phyloP scores from a whole-genome alignment of 2,888 invertebrate species.

The Mechanitis messenoides region DNA sequence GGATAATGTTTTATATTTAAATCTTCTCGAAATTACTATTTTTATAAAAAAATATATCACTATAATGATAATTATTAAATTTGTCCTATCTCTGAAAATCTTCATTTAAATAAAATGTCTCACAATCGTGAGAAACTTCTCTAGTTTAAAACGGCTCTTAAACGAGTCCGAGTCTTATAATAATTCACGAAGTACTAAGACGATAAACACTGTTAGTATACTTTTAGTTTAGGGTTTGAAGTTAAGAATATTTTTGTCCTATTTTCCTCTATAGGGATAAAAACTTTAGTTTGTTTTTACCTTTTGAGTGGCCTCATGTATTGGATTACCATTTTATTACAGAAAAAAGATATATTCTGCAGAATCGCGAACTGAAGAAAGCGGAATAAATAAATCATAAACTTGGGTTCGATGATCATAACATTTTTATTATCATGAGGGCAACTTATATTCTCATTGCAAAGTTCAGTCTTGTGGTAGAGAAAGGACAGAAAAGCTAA shows the following conservation, averaged over 20 bases:
- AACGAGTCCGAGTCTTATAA: neutral
- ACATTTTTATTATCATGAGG: constrained; percentile 61
- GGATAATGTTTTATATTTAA: no score
- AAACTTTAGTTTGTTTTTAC: constrained; percentile 28
- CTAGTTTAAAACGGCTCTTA: neutral
- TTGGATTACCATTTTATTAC: constrained; percentile 35
- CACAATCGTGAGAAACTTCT: no score
- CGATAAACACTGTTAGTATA: constrained; percentile 18
- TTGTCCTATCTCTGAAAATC: no score
- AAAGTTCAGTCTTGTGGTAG: constrained; percentile 37
- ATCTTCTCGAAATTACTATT: no score
- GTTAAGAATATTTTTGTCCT: constrained; percentile 21
- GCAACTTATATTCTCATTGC: constrained; percentile 40
- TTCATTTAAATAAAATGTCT: no score
- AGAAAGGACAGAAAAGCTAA: constrained; percentile 20
- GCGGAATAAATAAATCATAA: constrained; percentile 65
- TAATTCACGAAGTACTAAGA: constrained; percentile 14
- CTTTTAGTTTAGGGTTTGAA: constrained; percentile 21
- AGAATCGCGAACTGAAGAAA: constrained; percentile 45
- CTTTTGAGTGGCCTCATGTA: constrained; percentile 26
- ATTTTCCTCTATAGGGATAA: constrained; percentile 19
- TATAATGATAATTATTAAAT: no score
- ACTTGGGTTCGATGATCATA: constrained; percentile 55
- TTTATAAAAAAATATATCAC: no score
- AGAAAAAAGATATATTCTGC: constrained; percentile 32